Conservation (phyloP, 2,888 invertebrate species). For the Acheta domesticus region DNA sequence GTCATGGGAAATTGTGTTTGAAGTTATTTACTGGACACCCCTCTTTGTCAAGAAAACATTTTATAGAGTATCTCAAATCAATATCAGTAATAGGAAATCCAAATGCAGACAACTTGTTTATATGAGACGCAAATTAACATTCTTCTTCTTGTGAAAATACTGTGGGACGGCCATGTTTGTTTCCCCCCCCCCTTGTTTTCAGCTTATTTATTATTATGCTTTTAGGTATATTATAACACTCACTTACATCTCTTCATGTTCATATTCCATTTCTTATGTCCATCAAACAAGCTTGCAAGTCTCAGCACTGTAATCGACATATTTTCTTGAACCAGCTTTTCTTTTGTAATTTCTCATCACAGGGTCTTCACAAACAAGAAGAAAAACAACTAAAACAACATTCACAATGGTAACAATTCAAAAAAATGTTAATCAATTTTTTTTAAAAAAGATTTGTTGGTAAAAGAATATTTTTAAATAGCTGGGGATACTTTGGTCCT, state of each 20-base stretch:
- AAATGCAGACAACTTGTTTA: neutral
- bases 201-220: neutral
- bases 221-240: neutral
- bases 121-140: neutral
- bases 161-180: neutral
- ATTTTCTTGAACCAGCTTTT: neutral
- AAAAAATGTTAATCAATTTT: neutral
- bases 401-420: neutral
- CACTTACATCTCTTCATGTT: neutral
- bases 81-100: constrained; percentile 21
- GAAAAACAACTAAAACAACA: neutral
- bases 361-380: neutral
- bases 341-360: neutral
- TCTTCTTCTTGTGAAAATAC: neutral
- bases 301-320: neutral
- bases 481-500: neutral
- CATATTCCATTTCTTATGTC: neutral
- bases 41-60: constrained; percentile 22
- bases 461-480: neutral
- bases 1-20: constrained; percentile 20
- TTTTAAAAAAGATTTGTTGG: neutral
- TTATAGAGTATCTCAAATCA: constrained; percentile 26
- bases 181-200: neutral
- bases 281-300: neutral
- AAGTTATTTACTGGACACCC: constrained; percentile 22